Evolutionary conservation across 2,797 vertebrate genomes (phyloP).

Genomic region (Microctenopoma stevenorrisi): DNA sequence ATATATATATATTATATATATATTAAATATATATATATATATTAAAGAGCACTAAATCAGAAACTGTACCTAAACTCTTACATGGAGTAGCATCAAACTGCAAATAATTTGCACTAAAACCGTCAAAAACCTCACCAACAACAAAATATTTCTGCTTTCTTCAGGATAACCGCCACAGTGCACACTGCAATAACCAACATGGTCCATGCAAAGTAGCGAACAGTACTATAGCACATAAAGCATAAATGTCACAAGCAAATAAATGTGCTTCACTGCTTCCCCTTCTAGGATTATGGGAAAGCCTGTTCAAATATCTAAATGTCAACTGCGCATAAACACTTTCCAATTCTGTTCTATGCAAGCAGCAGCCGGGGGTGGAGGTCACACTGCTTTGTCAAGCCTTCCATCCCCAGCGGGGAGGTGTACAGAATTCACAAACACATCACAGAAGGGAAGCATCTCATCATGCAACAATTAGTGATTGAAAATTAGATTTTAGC

Average conservation of each 20-base stretch:
- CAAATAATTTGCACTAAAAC: slow-evolving; percentile 9
- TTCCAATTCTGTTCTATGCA: slow-evolving; percentile 76
- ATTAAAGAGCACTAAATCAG: slow-evolving; percentile 8
- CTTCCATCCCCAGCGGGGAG: slow-evolving; percentile 54
- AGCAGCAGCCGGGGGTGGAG: slow-evolving; percentile 57
- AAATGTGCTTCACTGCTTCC: slow-evolving; percentile 59
- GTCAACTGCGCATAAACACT: slow-evolving; percentile 84
- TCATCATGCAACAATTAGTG: slow-evolving; percentile 35
- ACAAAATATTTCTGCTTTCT: slow-evolving; percentile 17
- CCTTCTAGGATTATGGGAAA: slow-evolving; percentile 74
- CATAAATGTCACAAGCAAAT: slow-evolving; percentile 80
- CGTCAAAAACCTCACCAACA: neutral
- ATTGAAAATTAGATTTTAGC: slow-evolving; percentile 17
- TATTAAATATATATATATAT: neutral
- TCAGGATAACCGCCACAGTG: slow-evolving; percentile 10
- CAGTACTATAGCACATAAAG: slow-evolving; percentile 17
- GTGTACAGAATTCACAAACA: slow-evolving; percentile 41
- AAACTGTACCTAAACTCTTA: slow-evolving; percentile 37
- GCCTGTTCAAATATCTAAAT: slow-evolving; percentile 85
- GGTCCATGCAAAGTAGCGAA: slow-evolving; percentile 16
- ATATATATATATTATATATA: no score
- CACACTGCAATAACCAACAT: slow-evolving; percentile 28
- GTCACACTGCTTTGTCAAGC: slow-evolving; percentile 66
- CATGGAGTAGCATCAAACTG: neutral
- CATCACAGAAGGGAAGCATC: slow-evolving; percentile 32